Conservation (phyloP, 2,113 vertebrate species). For the Microcebus jonahi region DNA sequence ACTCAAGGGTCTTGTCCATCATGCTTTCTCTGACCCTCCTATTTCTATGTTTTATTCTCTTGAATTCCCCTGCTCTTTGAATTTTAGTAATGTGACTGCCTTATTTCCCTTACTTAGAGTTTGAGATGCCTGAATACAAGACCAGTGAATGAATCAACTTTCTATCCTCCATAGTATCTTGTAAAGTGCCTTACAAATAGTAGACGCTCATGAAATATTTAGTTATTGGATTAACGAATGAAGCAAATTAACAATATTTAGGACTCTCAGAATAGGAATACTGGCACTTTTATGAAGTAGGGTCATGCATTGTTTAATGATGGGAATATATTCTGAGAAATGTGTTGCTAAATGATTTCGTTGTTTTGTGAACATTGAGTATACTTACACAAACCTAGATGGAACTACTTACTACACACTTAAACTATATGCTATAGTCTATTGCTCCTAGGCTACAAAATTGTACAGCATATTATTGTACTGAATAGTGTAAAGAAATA, state of each 20-base stretch:
- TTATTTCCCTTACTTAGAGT: neutral
- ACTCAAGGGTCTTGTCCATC: neutral
- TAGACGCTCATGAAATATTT: neutral
- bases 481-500: neutral
- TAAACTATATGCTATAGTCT: neutral
- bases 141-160: neutral
- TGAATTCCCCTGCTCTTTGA: neutral
- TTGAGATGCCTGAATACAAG: neutral
- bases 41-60: constrained; percentile 13
- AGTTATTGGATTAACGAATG: neutral
- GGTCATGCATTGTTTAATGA: neutral
- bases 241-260: constrained; percentile 29
- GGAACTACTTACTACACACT: neutral
- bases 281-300: neutral
- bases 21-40: neutral
- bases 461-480: neutral
- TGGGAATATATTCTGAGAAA: neutral
- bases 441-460: neutral
- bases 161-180: neutral
- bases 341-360: neutral
- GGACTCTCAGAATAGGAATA: neutral
- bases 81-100: neutral
- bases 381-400: neutral
- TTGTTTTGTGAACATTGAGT: neutral
- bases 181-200: neutral